Base-by-base conservation (phyloP, 2,113 vertebrate genomes). In the Pipa parva region DNA sequence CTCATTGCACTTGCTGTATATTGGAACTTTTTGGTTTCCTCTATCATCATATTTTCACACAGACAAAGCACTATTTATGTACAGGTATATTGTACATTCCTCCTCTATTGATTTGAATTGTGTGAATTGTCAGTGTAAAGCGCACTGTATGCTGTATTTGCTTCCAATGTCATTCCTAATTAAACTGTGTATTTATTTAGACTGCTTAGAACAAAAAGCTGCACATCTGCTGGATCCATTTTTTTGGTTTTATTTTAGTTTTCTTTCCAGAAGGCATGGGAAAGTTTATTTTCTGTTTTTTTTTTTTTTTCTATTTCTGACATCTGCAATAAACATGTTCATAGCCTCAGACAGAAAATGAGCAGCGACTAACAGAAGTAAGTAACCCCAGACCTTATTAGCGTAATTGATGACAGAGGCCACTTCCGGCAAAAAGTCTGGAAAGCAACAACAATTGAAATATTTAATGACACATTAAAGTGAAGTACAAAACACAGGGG, bases 321-420 rank as follows among this genome's bases (percentile, higher is more conserved):
- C 72, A 72, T 51, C 50, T 63, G 71, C 67, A 73, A 72, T 66
- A 80, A 83, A 79, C 74, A 74, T 69, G 71, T 31, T 75, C 0
- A 11, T 68, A 75, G 66, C 72, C 76, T 71, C 71, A 80, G 79
- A 77, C 2, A 49, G 71, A 75, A 75, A 77, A 73, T 12, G 55
- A 74, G 74, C 73, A 72, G 31, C 71, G 71, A 71, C 58, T 66
- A 59, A 59, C 66, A 22, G 63, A 76, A 72, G 64, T 80, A 65
- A 77, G 79, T 76, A 77, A 78, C 56, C 69, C 73, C 63, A 76
- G 69, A 80, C 67, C 71, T 77, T 42, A 59, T 77, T 75, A 77
- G 69, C 61, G 69, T 71, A 75, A 80, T 77, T 74, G 78, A 75
- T 51, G 64, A 71, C 76, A 75, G 71, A 60, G 48, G 74, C 62